Evolutionary conservation across 2,113 vertebrate genomes (phyloP).

Genomic region (Sorex fumeus): DNA sequence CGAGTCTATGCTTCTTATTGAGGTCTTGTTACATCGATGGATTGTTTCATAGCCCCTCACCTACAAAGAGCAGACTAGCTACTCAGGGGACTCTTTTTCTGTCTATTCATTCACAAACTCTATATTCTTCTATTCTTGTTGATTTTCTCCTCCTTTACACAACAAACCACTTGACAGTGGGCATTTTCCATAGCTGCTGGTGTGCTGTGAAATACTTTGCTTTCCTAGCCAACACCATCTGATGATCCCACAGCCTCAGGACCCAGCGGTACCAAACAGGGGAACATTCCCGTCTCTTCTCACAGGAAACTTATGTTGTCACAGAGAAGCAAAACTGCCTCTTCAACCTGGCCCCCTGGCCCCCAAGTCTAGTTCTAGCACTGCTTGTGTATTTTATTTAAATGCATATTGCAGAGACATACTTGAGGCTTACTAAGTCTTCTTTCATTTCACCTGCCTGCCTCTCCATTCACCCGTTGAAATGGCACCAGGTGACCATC

Average conservation of each 20-base stretch:
- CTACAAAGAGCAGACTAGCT: background rate
- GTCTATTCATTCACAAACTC: accelerated
- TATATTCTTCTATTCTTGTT: background rate
- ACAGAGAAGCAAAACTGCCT: background rate
- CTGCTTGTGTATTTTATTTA: background rate
- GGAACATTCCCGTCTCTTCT: background rate
- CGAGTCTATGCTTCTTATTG: background rate
- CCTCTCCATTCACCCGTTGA: background rate
- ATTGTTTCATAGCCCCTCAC: background rate
- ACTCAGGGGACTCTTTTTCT: background rate
- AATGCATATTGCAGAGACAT: background rate
- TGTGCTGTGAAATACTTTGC: background rate
- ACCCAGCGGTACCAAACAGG: background rate
- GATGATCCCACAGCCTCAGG: background rate
- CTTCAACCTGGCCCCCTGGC: background rate
- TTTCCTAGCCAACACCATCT: background rate
- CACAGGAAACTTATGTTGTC: background rate
- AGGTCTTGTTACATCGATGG: background rate
- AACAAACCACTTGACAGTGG: background rate
- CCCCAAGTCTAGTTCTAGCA: background rate
- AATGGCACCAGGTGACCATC: background rate
- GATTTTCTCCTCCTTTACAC: background rate
- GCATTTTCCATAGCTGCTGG: background rate
- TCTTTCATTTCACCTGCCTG: background rate
- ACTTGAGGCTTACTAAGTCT: no score